These are phyloP conservation scores for Rhea americana DNA, from an alignment of 2,113 vertebrate species.

Conservation along the genomic window DNA sequence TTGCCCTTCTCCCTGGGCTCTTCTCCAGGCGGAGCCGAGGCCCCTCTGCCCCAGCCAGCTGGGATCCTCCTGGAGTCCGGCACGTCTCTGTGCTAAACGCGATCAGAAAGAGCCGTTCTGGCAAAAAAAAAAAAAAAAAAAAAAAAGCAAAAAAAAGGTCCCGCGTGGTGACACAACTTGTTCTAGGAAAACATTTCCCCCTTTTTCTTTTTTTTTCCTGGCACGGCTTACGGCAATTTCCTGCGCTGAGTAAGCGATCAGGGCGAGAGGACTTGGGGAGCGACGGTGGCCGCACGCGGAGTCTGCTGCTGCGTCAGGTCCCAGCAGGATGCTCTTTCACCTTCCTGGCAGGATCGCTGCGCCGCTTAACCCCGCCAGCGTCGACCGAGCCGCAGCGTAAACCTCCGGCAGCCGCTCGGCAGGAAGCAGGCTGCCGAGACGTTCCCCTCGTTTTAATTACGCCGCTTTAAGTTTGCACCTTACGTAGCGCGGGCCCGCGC, in stretches of 20 bases:
- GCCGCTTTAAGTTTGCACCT: neutral
- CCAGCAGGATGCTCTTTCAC: fast-evolving
- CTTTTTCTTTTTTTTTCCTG: neutral
- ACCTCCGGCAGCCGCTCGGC: fast-evolving
- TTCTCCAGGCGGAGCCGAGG: fast-evolving
- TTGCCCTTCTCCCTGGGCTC: neutral
- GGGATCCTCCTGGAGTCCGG: neutral
- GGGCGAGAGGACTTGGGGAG: fast-evolving
- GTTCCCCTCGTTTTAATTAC: neutral
- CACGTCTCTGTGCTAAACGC: fast-evolving
- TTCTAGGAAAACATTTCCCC: neutral
- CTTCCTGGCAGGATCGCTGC: fast-evolving
- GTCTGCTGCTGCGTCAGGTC: too few relatives aligned
- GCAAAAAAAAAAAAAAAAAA: neutral
- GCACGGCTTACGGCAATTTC: neutral
- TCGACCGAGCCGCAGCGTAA: neutral
- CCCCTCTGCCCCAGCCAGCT: neutral
- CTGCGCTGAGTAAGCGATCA: fast-evolving
- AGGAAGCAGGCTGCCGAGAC: too few relatives aligned
- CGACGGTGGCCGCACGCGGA: fast-evolving
- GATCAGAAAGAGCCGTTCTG: neutral
- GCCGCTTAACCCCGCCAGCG: fast-evolving
- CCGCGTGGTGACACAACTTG: neutral
- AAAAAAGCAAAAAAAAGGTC: neutral
- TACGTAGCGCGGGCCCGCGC: fast-evolving